Conservation (phyloP, 1,140 invertebrate species). For the Drosophila bifasciata region DNA sequence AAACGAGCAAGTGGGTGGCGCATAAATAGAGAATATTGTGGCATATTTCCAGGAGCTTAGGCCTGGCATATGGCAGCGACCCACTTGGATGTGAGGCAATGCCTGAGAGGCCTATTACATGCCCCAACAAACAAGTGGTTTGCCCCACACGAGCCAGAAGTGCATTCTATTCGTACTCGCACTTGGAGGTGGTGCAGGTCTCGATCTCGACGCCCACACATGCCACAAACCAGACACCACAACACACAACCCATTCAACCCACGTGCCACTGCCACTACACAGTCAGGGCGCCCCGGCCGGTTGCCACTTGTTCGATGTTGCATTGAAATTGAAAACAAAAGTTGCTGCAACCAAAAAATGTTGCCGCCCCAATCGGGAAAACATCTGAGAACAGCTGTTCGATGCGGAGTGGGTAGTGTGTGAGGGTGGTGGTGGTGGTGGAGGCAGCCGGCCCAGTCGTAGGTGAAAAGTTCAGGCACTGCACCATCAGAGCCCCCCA, state of each 20-base stretch:
- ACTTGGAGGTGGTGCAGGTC: constrained; percentile 18
- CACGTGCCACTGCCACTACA: constrained; percentile 21
- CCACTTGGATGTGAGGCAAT: constrained; percentile 25
- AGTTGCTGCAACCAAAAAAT: constrained; percentile 43
- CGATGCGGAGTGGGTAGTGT: background rate
- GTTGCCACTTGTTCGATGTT: constrained; percentile 50
- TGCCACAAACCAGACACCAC: constrained; percentile 1
- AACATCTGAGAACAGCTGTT: constrained; percentile 55
- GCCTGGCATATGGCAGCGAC: constrained; percentile 21
- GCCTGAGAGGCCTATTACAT: background rate
- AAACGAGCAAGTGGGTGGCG: constrained; percentile 25
- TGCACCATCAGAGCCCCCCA: constrained; percentile 35
- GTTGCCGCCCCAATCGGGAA: constrained; percentile 31
- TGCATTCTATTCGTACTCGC: background rate
- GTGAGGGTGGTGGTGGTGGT: too few species aligned
- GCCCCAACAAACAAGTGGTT: constrained; percentile 58
- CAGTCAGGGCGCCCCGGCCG: constrained; percentile 10
- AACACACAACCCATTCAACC: too few species aligned
- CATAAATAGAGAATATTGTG: constrained; percentile 27
- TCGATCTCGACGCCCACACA: constrained; percentile 42
- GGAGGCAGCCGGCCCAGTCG: background rate
- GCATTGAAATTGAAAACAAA: constrained; percentile 51
- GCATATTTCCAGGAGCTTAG: constrained; percentile 44
- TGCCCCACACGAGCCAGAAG: constrained; percentile 18
- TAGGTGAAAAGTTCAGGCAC: constrained; percentile 67